phyloP scores from a whole-genome alignment of 2,113 vertebrate species.

The Neoarius graeffei region DNA sequence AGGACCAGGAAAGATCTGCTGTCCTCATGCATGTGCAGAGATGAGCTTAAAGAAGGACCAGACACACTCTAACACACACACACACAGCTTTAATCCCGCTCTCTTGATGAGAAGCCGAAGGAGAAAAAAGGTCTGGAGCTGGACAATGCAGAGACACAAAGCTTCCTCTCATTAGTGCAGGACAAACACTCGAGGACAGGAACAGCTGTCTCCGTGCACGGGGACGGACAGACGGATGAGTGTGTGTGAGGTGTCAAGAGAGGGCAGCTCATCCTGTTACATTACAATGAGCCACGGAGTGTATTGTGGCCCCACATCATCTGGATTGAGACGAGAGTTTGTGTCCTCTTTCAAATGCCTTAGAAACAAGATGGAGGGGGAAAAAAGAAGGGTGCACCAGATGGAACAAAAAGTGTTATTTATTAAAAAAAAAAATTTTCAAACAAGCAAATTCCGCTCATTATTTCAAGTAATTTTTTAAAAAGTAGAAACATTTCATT shows the following conservation, averaged over 20 bases:
- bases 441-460: not conserved
- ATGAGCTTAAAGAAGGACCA: slow-evolving; percentile 45
- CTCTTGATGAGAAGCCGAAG: slow-evolving; percentile 46
- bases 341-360: slow-evolving; percentile 8
- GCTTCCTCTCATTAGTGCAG: slow-evolving; percentile 55
- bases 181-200: slow-evolving; percentile 56
- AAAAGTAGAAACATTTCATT: no score
- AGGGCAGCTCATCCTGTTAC: slow-evolving; percentile 40
- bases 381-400: not conserved
- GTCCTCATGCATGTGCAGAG: slow-evolving; percentile 45
- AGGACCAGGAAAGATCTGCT: slow-evolving; percentile 42
- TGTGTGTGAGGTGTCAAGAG: slow-evolving; percentile 49
- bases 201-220: slow-evolving; percentile 50
- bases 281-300: slow-evolving; percentile 11
- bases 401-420: not conserved
- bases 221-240: slow-evolving; percentile 25
- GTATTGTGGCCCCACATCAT: slow-evolving; percentile 27
- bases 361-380: not conserved
- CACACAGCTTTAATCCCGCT: slow-evolving; percentile 52
- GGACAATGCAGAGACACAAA: slow-evolving; percentile 53
- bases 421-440: not conserved
- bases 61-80: slow-evolving; percentile 35
- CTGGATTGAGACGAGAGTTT: slow-evolving; percentile 1
- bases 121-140: slow-evolving; percentile 35
- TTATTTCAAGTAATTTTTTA: not conserved